Conservation (phyloP, 2,888 invertebrate genomes). For the Stenolophus ochropezus region DNA sequence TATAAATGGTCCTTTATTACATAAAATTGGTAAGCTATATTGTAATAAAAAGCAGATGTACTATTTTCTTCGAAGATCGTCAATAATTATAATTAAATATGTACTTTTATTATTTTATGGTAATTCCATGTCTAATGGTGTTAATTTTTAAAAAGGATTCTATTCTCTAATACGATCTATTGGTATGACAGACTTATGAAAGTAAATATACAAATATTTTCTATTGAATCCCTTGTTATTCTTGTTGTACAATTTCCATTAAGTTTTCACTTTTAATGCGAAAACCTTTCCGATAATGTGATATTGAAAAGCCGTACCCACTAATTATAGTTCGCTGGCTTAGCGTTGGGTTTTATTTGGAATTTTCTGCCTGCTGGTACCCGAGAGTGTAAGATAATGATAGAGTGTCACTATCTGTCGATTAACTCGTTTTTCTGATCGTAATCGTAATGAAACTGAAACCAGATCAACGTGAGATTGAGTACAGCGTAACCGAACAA, state of each 20-base stretch:
- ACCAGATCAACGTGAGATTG: slow-evolving; percentile 16
- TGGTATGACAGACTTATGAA: too few species aligned
- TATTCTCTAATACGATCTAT: too few species aligned
- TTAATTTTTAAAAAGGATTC: too few species aligned
- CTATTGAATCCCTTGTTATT: too few species aligned
- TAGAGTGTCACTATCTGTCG: slow-evolving; percentile 20
- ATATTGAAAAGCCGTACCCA: not conserved
- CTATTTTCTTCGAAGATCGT: too few species aligned
- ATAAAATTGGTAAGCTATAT: too few species aligned
- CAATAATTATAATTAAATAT: too few species aligned
- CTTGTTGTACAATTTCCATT: not conserved
- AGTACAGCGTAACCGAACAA: not conserved
- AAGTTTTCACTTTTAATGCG: not conserved
- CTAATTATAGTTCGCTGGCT: slow-evolving; percentile 7
- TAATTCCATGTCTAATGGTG: too few species aligned
- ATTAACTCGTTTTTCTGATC: slow-evolving; percentile 23
- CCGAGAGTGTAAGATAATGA: slow-evolving; percentile 15
- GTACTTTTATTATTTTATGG: too few species aligned
- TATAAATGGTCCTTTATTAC: too few species aligned
- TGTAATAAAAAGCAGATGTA: too few species aligned
- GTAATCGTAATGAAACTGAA: slow-evolving; percentile 18
- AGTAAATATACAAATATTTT: too few species aligned
- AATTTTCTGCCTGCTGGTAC: not conserved
- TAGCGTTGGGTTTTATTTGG: not conserved
- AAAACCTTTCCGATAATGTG: not conserved